These are phyloP conservation scores for Sebastes glaucus DNA, from an alignment of 2,797 vertebrate species.

Conservation along the genomic window DNA sequence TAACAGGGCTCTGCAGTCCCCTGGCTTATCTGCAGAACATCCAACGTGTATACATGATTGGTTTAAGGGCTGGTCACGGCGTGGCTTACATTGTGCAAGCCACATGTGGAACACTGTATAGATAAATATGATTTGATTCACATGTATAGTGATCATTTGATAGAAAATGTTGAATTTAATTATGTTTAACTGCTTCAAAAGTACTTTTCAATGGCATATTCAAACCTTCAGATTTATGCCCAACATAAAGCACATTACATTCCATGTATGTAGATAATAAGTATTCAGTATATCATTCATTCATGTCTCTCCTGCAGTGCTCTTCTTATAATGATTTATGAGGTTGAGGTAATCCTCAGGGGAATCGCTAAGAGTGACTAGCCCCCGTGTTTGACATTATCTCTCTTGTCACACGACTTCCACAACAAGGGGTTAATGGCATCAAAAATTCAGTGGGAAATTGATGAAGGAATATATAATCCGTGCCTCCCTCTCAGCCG, in stretches of 20 bases:
- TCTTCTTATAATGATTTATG: constrained; percentile 28
- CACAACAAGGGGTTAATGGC: constrained; percentile 64
- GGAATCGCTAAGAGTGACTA: constrained; percentile 7
- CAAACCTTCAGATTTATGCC: background rate
- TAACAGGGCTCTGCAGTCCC: constrained; percentile 16
- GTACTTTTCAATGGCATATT: background rate
- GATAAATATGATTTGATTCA: constrained; percentile 11
- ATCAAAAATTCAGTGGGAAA: constrained; percentile 63
- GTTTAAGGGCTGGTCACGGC: constrained; percentile 8
- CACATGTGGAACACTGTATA: background rate
- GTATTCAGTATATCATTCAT: constrained; percentile 1
- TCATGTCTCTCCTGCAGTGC: background rate
- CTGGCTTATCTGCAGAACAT: constrained; percentile 30
- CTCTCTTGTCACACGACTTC: constrained; percentile 55
- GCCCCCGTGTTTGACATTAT: constrained; percentile 57
- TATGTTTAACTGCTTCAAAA: background rate
- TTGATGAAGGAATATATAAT: constrained; percentile 64
- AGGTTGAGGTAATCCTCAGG: constrained; percentile 36
- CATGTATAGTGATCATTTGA: background rate
- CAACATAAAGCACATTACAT: background rate
- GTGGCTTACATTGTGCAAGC: background rate
- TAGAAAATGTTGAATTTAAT: background rate
- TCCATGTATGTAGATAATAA: background rate
- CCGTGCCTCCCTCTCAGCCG: constrained; percentile 34
- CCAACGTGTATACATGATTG: constrained; percentile 13